Evolutionary conservation across 2,797 vertebrate species (phyloP).

Genomic region (Choloepus didactylus): DNA sequence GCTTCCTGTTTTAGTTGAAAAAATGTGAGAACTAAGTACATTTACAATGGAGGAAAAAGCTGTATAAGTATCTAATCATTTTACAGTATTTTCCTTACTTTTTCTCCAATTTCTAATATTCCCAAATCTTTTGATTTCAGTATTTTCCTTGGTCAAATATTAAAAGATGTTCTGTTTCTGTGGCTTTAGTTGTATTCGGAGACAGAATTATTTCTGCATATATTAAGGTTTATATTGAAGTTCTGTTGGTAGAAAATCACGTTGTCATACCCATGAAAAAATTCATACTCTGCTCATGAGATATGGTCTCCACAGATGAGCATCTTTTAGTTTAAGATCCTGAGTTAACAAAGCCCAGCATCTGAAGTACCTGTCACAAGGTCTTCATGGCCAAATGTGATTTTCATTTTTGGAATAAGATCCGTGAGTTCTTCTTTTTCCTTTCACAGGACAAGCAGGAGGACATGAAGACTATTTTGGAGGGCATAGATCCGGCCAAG

Average conservation of each 20-base stretch:
- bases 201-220: neutral
- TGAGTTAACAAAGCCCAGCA: conserved; percentile 71
- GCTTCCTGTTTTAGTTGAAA: conserved; percentile 39
- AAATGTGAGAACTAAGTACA: conserved; percentile 14
- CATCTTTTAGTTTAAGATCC: conserved; percentile 66
- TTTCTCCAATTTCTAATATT: conserved; percentile 39
- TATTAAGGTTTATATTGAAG: conserved; percentile 44
- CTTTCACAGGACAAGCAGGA: conserved; percentile 87
- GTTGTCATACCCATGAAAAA: conserved; percentile 63
- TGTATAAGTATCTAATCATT: conserved; percentile 48
- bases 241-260: conserved; percentile 40
- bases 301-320: conserved; percentile 61
- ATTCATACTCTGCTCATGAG: conserved; percentile 62
- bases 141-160: conserved; percentile 63
- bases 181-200: conserved; percentile 59
- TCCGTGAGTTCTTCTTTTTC: conserved; percentile 87
- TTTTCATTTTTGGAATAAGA: conserved; percentile 81
- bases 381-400: conserved; percentile 85
- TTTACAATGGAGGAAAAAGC: neutral
- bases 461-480: conserved; percentile 86
- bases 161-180: conserved; percentile 44
- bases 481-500: conserved; percentile 86
- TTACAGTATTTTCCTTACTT: conserved; percentile 32
- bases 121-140: conserved; percentile 18
- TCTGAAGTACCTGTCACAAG: conserved; percentile 72